phyloP scores from a whole-genome alignment of 2,797 vertebrate species.

The Characodon lateralis region DNA sequence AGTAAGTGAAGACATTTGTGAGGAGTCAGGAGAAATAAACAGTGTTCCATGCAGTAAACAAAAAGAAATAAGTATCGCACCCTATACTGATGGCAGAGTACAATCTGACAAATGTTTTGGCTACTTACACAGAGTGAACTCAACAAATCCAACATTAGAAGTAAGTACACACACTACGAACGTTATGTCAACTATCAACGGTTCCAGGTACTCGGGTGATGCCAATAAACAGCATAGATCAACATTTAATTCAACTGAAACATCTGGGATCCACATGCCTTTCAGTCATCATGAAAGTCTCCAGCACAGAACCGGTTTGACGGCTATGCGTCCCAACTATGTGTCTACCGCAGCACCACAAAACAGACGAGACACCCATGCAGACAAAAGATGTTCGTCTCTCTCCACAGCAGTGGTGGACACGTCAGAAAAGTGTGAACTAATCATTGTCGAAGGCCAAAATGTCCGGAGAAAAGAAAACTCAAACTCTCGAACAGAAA shows the following conservation, averaged over 20 bases:
- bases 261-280: constrained; percentile 16
- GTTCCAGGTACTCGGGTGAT: constrained; percentile 27
- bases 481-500: constrained; percentile 53
- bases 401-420: constrained; percentile 77
- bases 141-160: constrained; percentile 17
- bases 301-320: constrained; percentile 22
- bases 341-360: constrained; percentile 10
- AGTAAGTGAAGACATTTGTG: constrained; percentile 42
- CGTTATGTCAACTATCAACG: constrained; percentile 7
- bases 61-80: constrained; percentile 31
- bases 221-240: constrained; percentile 25
- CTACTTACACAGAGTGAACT: constrained; percentile 26
- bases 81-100: constrained; percentile 39
- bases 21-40: constrained; percentile 65
- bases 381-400: constrained; percentile 66
- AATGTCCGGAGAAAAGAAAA: constrained; percentile 64
- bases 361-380: constrained; percentile 28
- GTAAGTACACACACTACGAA: neutral
- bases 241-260: constrained; percentile 30
- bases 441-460: constrained; percentile 71
- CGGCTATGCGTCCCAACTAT: constrained; percentile 16
- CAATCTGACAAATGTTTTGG: constrained; percentile 19
- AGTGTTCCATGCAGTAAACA: constrained; percentile 49
- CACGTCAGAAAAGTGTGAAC: constrained; percentile 76
- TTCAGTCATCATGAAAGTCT: constrained; percentile 26